Conservation (phyloP, 2,113 vertebrate genomes). For the Eleginops maclovinus region DNA sequence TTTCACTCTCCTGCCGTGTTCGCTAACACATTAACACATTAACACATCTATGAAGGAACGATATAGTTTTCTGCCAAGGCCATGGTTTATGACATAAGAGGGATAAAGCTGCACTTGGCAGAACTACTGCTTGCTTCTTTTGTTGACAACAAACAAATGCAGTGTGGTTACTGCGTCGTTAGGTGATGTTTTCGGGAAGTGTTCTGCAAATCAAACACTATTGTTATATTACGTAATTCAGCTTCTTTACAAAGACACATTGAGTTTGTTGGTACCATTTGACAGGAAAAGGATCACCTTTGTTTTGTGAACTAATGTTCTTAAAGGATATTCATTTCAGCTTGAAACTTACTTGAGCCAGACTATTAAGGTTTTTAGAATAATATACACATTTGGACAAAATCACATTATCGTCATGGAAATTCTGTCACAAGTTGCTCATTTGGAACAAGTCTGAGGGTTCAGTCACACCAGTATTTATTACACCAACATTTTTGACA, state of each 20-base stretch:
- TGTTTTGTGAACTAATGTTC: too few relatives aligned
- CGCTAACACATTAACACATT: background rate
- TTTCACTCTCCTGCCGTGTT: background rate
- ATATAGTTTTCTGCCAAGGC: constrained; percentile 25
- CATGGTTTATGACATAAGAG: constrained; percentile 40
- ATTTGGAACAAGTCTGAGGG: too few relatives aligned
- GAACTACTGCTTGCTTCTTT: constrained; percentile 9
- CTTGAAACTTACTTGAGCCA: too few relatives aligned
- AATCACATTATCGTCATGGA: too few relatives aligned
- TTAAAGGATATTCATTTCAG: too few relatives aligned
- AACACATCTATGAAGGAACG: background rate
- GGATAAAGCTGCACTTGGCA: constrained; percentile 36
- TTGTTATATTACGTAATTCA: background rate
- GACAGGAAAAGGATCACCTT: background rate
- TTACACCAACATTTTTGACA: background rate
- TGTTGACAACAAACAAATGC: constrained; percentile 1
- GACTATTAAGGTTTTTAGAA: too few relatives aligned
- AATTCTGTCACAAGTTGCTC: too few relatives aligned
- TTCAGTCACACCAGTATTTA: background rate
- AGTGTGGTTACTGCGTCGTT: constrained; percentile 1
- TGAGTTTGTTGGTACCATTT: background rate
- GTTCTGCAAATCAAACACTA: background rate
- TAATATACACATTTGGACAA: too few relatives aligned
- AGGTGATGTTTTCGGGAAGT: constrained; percentile 13
- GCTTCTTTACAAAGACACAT: background rate